Evolutionary conservation across 2,113 vertebrate genomes (phyloP), one percentile per base, ranked within the genome.

Genomic region (Pteruthius melanotis): DNA sequence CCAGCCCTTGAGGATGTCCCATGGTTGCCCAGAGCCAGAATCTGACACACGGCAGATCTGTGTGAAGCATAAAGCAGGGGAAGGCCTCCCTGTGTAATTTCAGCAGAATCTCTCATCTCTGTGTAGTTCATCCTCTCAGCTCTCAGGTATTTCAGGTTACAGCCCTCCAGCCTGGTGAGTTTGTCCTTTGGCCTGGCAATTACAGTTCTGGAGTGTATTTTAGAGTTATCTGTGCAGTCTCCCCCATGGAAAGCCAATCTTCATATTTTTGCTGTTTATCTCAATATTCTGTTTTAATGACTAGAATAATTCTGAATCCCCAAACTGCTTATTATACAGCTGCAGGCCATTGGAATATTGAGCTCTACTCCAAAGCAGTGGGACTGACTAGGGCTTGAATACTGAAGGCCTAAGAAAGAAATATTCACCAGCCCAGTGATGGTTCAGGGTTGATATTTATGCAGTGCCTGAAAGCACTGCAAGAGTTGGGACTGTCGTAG

Each of bases 281-380:
- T 85, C 69, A 93, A 75, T 90, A 88, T 63, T 94, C 84, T 93
- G 10, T 45, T 95, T 85, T 94, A 96, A 94, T 94, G 61, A 79
- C 44, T 65, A 33, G 94, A 71, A 80, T 86, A 72, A 90, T 95
- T 94, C 45, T 44, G 82, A 85, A 64, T 96, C 61, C 50, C 80
- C 40, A 84, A 65, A 77, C 28, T 89, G 72, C 33, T 94, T 87
- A 47, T 88, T 83, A 77, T 89, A 74, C 76, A 87, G 87, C 95
- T 96, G 90, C 79, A 70, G 94, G 95, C 84, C 80, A 24, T 53
- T n/a, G 63, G 70, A 95, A 35, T 82, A 75, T 44, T 86, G 89
- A 94, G 77, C 54, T 88, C 26, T 95, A 60, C 78, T 90, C 8
- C 69, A 91, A 79, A 95, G 83, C 68, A 60, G 28, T 56, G 71